Evolutionary conservation across 2,797 vertebrate species (phyloP), one percentile per base, ranked within the genome.

Genomic region (Eutrigla gurnardus): DNA sequence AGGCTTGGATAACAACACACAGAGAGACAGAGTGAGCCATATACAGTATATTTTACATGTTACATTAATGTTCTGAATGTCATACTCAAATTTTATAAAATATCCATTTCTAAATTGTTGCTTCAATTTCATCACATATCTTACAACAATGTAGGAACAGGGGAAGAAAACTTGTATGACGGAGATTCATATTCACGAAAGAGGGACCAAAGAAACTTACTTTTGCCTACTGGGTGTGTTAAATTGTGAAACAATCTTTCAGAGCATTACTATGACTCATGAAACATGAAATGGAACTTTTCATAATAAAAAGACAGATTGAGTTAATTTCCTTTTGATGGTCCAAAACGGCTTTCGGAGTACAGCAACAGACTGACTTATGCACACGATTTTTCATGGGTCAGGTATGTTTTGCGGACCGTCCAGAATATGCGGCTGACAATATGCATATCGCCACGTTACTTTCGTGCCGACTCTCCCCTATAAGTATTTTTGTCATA

Each of bases 401-500:
- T 25, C 25, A 25, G 25, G 25, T 25, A 25, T 25, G 25, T 25
- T 25, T 25, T 1, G 25, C 25, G 25, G 25, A 25, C 25, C 25
- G 25, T 25, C 25, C 25, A 25, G 25, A 25, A 25, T 25, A 25
- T 25, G 25, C 25, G 25, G 25, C 25, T 25, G 25, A 25, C 25
- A 25, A 25, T 25, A 25, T 25, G 25, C 50, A 33, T 14, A 33
- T 54, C 52, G 15, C 52, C 32, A 3, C 35, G 12, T 54, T 12
- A 54, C 52, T 54, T 35, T 54, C 12, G 6, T 14, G 14, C 13
- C 8, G 52, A 7, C 52, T 14, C 35, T 54, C 25, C 50, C 50
- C 42, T n/a, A 25, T 49, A 33, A 61, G 70, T 67, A 35, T 53
- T 11, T 78, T 36, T 67, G n/a, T 53, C 57, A 35, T 59, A 42